Conservation (phyloP, 2,113 vertebrate genomes). For the Anas platyrhynchos region DNA sequence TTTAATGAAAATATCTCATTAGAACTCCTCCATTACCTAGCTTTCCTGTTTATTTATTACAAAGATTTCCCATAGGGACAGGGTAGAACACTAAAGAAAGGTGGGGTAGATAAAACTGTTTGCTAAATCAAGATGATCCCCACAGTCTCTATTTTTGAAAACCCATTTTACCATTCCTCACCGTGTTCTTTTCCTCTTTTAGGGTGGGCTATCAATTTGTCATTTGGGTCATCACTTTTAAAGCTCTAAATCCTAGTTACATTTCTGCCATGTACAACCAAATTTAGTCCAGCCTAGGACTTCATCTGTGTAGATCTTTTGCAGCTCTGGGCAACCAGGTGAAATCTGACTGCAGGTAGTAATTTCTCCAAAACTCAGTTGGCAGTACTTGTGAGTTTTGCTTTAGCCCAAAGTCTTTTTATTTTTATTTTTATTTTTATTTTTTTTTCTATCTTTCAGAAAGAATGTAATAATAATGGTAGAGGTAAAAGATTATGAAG, state of each 20-base stretch:
- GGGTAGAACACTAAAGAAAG: neutral
- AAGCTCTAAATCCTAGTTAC: neutral
- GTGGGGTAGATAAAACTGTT: neutral
- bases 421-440: neutral
- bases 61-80: neutral
- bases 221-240: neutral
- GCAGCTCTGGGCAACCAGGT: neutral
- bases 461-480: neutral
- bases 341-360: neutral
- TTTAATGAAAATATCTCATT: slow-evolving; percentile 58
- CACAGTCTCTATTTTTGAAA: neutral
- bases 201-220: neutral
- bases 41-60: slow-evolving; percentile 37
- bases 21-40: slow-evolving; percentile 36
- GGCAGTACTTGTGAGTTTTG: neutral
- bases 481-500: neutral
- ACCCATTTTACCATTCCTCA: neutral
- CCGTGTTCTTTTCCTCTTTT: neutral
- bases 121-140: neutral
- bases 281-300: neutral
- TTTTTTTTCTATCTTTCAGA: neutral
- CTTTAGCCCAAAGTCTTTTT: neutral
- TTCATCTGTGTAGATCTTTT: neutral
- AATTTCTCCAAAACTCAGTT: neutral
- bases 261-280: neutral